Percentiles rank a stretch among this genome's conserved stretches.
These are phyloP conservation scores for Nephrocerus scutellatus DNA, from an alignment of 2,888 invertebrate genomes.

Conservation along the genomic window DNA sequence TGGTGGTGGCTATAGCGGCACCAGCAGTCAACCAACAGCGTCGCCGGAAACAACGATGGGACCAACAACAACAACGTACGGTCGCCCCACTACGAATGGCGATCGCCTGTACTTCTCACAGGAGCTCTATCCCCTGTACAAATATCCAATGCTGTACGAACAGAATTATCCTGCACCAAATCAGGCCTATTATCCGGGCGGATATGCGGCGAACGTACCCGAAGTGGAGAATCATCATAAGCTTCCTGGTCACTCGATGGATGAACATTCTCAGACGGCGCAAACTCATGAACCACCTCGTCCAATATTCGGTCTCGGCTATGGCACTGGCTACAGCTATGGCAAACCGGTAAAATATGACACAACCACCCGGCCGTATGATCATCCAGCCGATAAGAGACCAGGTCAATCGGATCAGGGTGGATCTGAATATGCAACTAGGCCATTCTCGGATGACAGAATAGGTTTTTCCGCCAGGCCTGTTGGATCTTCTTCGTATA, in stretches of 20 bases:
- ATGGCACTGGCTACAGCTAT: conserved; percentile 45
- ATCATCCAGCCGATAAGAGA: conserved; percentile 15
- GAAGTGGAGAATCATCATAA: conserved; percentile 39
- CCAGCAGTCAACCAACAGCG: no score
- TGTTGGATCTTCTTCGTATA: no score
- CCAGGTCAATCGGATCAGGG: conserved; percentile 20
- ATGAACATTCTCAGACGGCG: conserved; percentile 19
- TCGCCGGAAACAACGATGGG: conserved; percentile 19
- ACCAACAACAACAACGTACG: conserved; percentile 24
- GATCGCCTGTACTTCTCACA: conserved; percentile 45
- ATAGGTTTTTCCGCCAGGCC: conserved; percentile 3
- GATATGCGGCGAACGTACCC: conserved; percentile 45
- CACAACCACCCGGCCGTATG: conserved; percentile 31
- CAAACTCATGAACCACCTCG: conserved; percentile 34
- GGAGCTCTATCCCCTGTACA: conserved; percentile 43
- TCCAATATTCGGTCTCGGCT: conserved; percentile 41
- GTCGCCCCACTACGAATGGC: conserved; percentile 15
- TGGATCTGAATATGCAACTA: conserved; percentile 17
- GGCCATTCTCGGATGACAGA: conserved; percentile 11
- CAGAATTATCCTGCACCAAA: conserved; percentile 46
- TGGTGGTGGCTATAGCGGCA: conserved; percentile 19
- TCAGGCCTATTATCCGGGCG: conserved; percentile 39
- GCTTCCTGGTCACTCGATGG: conserved; percentile 25
- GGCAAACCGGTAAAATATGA: conserved; percentile 39
- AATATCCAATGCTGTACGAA: conserved; percentile 45